These are phyloP conservation scores for Lanistes nyassanus DNA, from an alignment of 1,140 invertebrate species.

Conservation along the genomic window DNA sequence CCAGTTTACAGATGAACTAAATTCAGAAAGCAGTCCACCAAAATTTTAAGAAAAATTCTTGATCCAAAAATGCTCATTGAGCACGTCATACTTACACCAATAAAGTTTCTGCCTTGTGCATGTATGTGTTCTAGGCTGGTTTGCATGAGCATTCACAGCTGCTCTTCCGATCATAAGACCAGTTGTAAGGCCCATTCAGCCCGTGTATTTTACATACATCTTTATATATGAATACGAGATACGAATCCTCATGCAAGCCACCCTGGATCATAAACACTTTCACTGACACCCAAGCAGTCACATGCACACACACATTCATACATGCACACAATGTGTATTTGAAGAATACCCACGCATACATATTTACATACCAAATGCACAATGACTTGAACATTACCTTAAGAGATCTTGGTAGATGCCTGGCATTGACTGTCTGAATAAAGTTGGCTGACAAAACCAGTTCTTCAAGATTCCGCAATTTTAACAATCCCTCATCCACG, in stretches of 20 bases:
- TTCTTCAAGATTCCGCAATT: constrained; percentile 58
- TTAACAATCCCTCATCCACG: constrained; percentile 56
- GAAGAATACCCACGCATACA: too few relatives aligned
- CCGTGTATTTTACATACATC: too few relatives aligned
- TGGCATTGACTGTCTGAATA: constrained; percentile 51
- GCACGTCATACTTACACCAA: neutral
- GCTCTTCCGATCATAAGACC: too few relatives aligned
- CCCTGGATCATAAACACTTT: neutral
- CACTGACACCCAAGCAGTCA: neutral
- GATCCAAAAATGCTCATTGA: neutral
- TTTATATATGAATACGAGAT: too few relatives aligned
- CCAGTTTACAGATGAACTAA: too few relatives aligned
- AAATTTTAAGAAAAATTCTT: neutral
- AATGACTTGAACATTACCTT: constrained; percentile 38
- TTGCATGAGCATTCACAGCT: too few relatives aligned
- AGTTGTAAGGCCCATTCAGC: too few relatives aligned
- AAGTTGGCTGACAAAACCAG: constrained; percentile 61
- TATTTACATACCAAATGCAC: neutral
- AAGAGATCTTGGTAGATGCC: constrained; percentile 54
- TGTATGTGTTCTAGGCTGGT: neutral
- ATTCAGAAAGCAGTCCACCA: neutral
- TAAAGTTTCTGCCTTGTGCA: neutral
- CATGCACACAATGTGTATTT: neutral
- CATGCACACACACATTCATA: neutral
- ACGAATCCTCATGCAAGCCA: too few relatives aligned